phyloP scores from a whole-genome alignment of 2,113 vertebrate genomes.

The Podocnemis expansa region DNA sequence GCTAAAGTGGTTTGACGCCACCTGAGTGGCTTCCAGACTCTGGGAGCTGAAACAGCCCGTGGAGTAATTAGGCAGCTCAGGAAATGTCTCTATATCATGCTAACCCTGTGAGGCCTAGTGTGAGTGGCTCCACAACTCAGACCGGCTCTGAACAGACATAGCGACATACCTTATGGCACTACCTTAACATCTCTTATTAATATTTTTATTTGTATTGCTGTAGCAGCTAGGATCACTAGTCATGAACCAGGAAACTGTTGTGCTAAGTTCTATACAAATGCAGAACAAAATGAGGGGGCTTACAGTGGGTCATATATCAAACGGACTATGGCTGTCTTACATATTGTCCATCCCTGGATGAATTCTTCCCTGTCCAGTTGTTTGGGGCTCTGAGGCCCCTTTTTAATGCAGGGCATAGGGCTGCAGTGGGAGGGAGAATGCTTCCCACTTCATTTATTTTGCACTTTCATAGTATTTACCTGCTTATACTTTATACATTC shows the following conservation, averaged over 20 bases:
- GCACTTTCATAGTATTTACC: no score
- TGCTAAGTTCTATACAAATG: no score
- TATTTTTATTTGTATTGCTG: not conserved
- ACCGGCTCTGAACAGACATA: not conserved
- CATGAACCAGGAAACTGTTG: not conserved
- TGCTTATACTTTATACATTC: no score
- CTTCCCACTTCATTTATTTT: no score
- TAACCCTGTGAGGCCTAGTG: not conserved
- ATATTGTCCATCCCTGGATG: no score
- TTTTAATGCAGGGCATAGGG: no score
- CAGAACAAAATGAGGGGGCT: no score
- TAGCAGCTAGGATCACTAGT: not conserved
- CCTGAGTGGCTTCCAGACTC: not conserved
- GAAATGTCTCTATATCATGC: not conserved
- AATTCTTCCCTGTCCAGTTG: no score
- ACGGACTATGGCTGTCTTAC: no score
- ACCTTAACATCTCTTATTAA: not conserved
- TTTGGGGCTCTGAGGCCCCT: no score
- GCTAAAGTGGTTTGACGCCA: not conserved
- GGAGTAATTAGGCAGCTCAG: not conserved
- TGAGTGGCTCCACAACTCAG: not conserved
- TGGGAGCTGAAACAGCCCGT: not conserved
- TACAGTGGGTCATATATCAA: no score
- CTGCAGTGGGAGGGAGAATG: no score
- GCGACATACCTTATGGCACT: not conserved